A percentile compares a stretch with the other conserved stretches of the same genome.
phyloP scores from a whole-genome alignment of 2,888 invertebrate species.

The Acleris emargana region DNA sequence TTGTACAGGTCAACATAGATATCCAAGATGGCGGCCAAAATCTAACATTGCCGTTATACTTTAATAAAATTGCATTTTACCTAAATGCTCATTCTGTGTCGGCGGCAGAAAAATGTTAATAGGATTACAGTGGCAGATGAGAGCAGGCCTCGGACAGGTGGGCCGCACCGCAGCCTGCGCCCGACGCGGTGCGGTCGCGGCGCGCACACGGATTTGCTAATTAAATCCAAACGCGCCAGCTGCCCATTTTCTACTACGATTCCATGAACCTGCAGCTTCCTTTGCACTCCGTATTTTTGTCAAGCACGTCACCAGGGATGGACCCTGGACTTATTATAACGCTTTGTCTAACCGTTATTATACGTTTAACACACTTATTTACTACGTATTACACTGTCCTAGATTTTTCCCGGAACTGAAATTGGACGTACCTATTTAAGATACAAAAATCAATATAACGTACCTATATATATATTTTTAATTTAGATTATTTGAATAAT shows the following conservation, averaged over 20 bases:
- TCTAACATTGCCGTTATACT: background rate
- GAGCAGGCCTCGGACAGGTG: slow-evolving; percentile 62
- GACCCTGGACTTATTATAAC: background rate
- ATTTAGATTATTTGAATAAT: too few species aligned
- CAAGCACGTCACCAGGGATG: background rate
- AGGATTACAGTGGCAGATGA: slow-evolving; percentile 55
- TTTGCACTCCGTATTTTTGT: slow-evolving; percentile 2
- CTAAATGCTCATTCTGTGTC: slow-evolving; percentile 46
- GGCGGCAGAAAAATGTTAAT: slow-evolving; percentile 60
- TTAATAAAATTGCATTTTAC: slow-evolving; percentile 8
- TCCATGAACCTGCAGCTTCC: slow-evolving; percentile 15
- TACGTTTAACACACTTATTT: background rate
- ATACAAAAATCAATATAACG: too few species aligned
- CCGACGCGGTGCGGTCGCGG: slow-evolving; percentile 54
- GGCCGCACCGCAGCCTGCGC: slow-evolving; percentile 47
- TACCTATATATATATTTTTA: too few species aligned
- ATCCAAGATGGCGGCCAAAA: too few species aligned
- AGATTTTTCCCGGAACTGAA: too few species aligned
- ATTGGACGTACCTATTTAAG: too few species aligned
- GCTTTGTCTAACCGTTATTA: slow-evolving; percentile 3
- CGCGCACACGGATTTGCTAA: slow-evolving; percentile 63
- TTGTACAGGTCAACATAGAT: too few species aligned
- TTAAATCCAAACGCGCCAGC: slow-evolving; percentile 60
- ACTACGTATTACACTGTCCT: background rate
- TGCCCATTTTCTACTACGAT: slow-evolving; percentile 14